A percentile compares a stretch with the other conserved stretches of the same genome.
These are phyloP conservation scores for Brachyopa scutellaris DNA, from an alignment of 2,888 invertebrate species.

Conservation along the genomic window DNA sequence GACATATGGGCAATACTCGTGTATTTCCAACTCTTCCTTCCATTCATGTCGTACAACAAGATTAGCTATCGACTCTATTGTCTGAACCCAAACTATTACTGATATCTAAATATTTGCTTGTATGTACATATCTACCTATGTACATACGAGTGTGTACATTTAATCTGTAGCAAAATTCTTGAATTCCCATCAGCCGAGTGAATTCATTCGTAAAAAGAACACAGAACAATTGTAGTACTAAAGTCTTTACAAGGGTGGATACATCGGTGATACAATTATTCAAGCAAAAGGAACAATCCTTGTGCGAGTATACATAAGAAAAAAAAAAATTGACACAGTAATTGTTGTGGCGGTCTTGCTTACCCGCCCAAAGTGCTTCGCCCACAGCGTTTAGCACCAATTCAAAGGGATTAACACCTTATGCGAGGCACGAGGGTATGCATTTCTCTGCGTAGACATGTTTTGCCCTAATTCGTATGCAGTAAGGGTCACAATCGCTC, in stretches of 20 bases:
- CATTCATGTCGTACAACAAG: background rate
- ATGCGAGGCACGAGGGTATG: constrained; percentile 27
- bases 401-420: constrained; percentile 69
- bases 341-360: constrained; percentile 65
- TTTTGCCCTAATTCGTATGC: constrained; percentile 50
- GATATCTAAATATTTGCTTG: constrained; percentile 25
- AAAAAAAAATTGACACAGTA: constrained; percentile 40
- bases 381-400: constrained; percentile 65
- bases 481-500: constrained; percentile 48
- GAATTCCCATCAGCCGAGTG: constrained; percentile 7
- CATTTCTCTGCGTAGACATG: constrained; percentile 4
- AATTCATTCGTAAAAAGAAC: constrained; percentile 40
- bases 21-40: background rate
- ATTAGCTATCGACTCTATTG: background rate
- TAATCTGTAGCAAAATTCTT: background rate
- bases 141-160: too few species aligned
- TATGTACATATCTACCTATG: background rate
- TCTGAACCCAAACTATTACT: background rate
- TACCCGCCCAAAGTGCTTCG: constrained; percentile 48
- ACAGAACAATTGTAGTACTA: background rate
- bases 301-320: background rate
- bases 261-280: constrained; percentile 41
- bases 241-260: constrained; percentile 22
- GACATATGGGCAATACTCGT: background rate
- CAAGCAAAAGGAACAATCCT: constrained; percentile 60